phyloP scores from a whole-genome alignment of 1,140 invertebrate genomes.

The Bursaphelenchus mucronatus region DNA sequence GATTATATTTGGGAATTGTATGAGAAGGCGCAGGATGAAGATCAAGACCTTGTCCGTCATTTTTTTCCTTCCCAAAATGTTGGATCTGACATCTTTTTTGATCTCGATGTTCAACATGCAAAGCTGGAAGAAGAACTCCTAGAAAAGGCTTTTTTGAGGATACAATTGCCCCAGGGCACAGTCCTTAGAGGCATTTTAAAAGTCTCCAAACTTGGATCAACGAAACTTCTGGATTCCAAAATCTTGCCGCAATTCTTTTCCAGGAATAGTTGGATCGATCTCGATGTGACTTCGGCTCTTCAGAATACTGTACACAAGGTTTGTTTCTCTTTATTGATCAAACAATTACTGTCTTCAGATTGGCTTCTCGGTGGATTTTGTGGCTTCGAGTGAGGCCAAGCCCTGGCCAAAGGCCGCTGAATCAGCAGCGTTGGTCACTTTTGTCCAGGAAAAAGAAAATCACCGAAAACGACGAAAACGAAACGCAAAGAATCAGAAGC shows the following conservation, averaged over 20 bases:
- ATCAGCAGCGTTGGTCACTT: constrained; percentile 24
- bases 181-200: constrained; percentile 11
- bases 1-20: constrained; percentile 44
- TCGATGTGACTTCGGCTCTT: constrained; percentile 25
- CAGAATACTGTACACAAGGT: neutral
- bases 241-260: constrained; percentile 7
- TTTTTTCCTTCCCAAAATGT: constrained; percentile 25
- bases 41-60: constrained; percentile 33
- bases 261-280: constrained; percentile 28
- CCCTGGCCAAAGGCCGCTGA: constrained; percentile 15
- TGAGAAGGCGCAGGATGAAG: constrained; percentile 26
- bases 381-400: constrained; percentile 18
- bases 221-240: constrained; percentile 4
- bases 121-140: constrained; percentile 14
- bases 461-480: constrained; percentile 29
- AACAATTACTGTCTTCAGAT: constrained; percentile 25
- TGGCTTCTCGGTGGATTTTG: constrained; percentile 17
- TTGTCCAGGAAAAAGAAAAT: constrained; percentile 19
- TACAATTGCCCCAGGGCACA: constrained; percentile 20
- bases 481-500: constrained; percentile 14
- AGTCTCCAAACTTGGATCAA: constrained; percentile 3
- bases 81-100: constrained; percentile 23
- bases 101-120: constrained; percentile 25
- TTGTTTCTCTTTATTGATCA: too few relatives aligned
- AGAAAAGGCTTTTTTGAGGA: constrained; percentile 21